phyloP scores from a whole-genome alignment of 64 coral and sea anemone species.

The Montipora efflorescens region DNA sequence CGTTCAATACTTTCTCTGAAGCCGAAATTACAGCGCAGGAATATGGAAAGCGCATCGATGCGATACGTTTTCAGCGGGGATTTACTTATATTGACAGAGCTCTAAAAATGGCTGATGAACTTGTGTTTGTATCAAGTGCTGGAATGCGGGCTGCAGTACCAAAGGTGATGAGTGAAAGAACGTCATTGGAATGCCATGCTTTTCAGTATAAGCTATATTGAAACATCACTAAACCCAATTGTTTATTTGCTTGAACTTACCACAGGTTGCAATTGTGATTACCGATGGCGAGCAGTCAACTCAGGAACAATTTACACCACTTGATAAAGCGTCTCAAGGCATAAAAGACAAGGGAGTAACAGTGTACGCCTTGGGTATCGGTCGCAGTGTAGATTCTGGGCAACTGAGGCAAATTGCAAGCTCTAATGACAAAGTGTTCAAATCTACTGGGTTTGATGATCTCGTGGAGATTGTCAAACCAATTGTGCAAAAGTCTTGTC shows the following conservation, averaged over 20 bases:
- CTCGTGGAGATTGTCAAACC: neutral
- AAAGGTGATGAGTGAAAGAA: slow-evolving; percentile 21
- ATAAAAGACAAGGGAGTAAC: slow-evolving; percentile 44
- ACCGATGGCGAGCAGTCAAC: slow-evolving; percentile 74
- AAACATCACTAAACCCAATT: too few relatives aligned
- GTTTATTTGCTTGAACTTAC: neutral
- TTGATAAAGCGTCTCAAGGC: neutral
- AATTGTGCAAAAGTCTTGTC: slow-evolving; percentile 28
- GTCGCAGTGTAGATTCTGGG: neutral
- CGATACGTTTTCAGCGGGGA: slow-evolving; percentile 12
- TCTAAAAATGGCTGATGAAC: slow-evolving; percentile 38
- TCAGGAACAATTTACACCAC: neutral
- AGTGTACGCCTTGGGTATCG: slow-evolving; percentile 37
- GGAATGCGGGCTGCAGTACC: slow-evolving; percentile 61
- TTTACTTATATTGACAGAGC: slow-evolving; percentile 55
- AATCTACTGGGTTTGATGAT: neutral
- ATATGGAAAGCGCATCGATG: slow-evolving; percentile 14
- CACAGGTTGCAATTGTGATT: slow-evolving; percentile 65
- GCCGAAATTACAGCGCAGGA: neutral
- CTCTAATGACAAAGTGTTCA: neutral
- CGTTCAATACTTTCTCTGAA: slow-evolving; percentile 40
- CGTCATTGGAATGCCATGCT: too few relatives aligned
- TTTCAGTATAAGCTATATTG: too few relatives aligned
- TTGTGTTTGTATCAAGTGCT: slow-evolving; percentile 40
- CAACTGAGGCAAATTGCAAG: slow-evolving; percentile 23